Percentiles rank a stretch among this genome's conserved stretches.
Evolutionary conservation across 2,797 vertebrate genomes (phyloP).

Genomic region (Borostomias antarcticus): DNA sequence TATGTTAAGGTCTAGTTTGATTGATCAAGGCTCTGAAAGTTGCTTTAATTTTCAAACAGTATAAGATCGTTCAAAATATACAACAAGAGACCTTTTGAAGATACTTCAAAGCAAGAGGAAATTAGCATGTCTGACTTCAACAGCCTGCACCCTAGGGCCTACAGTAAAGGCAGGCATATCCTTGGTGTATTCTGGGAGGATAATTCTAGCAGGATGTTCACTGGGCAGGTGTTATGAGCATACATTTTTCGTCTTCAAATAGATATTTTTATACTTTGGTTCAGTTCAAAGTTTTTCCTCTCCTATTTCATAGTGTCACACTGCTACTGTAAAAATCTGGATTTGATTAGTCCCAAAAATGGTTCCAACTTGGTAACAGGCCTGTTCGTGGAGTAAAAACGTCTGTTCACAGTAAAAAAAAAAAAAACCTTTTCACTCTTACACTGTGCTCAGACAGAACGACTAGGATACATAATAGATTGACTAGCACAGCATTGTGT

Average conservation of each 20-base stretch:
- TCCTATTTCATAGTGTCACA: not conserved
- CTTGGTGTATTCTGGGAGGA: too few relatives aligned
- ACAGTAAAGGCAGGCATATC: too few relatives aligned
- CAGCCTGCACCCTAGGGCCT: not conserved
- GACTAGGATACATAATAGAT: conserved; percentile 32
- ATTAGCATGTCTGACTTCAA: not conserved
- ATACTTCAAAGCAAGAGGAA: not conserved
- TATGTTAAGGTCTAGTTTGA: too few relatives aligned
- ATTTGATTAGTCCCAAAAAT: not conserved
- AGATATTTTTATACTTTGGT: not conserved
- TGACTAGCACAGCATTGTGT: conserved; percentile 27
- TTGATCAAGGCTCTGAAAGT: too few relatives aligned
- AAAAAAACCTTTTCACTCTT: conserved; percentile 22
- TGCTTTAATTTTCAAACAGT: too few relatives aligned
- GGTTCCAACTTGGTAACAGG: not conserved
- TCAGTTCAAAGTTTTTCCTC: not conserved
- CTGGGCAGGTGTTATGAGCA: too few relatives aligned
- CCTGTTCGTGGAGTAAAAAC: too few relatives aligned
- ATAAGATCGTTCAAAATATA: not conserved
- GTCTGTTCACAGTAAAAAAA: conserved; percentile 13
- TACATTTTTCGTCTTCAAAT: not conserved
- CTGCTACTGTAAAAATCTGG: not conserved
- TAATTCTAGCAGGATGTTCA: not conserved
- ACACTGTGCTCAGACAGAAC: conserved; percentile 26
- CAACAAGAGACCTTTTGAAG: not conserved